Percentiles rank a stretch among this genome's conserved stretches.
phyloP scores from a whole-genome alignment of 2,797 vertebrate species.

The Lepidocolaptes lacrymiger region DNA sequence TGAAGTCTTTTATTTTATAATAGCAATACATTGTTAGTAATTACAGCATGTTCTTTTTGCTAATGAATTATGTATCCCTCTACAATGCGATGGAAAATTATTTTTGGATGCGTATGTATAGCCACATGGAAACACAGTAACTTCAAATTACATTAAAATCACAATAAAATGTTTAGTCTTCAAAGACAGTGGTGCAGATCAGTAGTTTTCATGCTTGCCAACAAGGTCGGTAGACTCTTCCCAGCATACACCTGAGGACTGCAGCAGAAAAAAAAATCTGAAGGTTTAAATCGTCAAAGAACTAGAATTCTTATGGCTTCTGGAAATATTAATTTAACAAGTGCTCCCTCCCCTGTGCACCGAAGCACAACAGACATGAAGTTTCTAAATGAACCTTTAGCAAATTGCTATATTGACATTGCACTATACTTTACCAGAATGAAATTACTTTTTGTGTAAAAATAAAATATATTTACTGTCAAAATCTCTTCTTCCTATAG shows the following conservation, averaged over 20 bases:
- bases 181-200: neutral
- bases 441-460: neutral
- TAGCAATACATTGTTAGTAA: constrained; percentile 35
- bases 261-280: neutral
- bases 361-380: neutral
- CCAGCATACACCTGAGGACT: constrained; percentile 96
- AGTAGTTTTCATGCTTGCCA: constrained; percentile 82
- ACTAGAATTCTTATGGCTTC: neutral
- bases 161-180: constrained; percentile 47
- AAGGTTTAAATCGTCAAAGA: neutral
- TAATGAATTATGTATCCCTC: neutral
- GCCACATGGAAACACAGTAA: constrained; percentile 9
- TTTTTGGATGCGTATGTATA: neutral
- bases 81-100: neutral
- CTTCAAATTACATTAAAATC: neutral
- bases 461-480: constrained; percentile 81
- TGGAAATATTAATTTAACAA: neutral
- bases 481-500: constrained; percentile 84
- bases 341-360: neutral
- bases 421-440: neutral
- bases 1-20: constrained; percentile 70
- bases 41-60: neutral
- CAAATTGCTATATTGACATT: neutral
- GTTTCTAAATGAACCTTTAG: neutral
- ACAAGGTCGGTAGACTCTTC: constrained; percentile 94